A percentile compares a stretch with the other conserved stretches of the same genome.
phyloP scores from a whole-genome alignment of 2,113 vertebrate genomes.

The Naja naja region DNA sequence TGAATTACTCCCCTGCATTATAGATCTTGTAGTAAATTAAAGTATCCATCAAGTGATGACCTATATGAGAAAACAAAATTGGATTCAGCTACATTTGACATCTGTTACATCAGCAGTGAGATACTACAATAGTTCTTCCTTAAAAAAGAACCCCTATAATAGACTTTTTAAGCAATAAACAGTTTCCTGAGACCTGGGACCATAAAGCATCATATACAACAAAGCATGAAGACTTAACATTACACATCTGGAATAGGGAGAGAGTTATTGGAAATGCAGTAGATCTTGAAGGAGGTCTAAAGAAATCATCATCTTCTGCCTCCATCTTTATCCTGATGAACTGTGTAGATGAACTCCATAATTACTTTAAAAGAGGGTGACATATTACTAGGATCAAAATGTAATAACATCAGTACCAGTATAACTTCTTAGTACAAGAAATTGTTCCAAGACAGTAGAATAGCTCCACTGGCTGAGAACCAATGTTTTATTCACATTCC shows the following conservation, averaged over 20 bases:
- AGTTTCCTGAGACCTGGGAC: not conserved
- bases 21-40: not conserved
- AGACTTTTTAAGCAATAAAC: not conserved
- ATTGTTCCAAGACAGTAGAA: slow-evolving; percentile 55
- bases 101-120: not conserved
- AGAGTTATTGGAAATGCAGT: not conserved
- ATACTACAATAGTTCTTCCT: not conserved
- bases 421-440: not conserved
- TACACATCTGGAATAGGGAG: not conserved
- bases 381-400: not conserved
- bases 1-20: not conserved
- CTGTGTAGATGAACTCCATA: not conserved
- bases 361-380: not conserved
- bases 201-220: not conserved
- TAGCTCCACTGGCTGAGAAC: slow-evolving; percentile 17
- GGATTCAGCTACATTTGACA: not conserved
- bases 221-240: not conserved
- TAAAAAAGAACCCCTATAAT: not conserved
- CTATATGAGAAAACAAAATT: not conserved
- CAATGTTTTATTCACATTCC: slow-evolving; percentile 43
- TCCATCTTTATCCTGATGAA: not conserved
- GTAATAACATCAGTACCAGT: not conserved
- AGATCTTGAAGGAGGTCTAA: not conserved
- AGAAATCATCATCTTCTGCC: not conserved
- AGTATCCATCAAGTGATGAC: not conserved